Evolutionary conservation across 2,113 vertebrate species (phyloP).

Genomic region (Tapirus terrestris): DNA sequence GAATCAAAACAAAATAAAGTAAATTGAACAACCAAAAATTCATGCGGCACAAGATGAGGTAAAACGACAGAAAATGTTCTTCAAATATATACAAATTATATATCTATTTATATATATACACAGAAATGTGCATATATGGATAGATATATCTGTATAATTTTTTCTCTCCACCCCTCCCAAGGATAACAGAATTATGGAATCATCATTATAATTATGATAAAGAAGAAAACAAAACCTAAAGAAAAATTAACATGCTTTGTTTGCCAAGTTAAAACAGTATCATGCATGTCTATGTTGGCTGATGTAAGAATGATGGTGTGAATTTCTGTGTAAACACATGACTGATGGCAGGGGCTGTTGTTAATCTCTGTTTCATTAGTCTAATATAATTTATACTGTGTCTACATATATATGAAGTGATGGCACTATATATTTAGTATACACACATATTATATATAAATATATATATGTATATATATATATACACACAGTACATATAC

Average conservation of each 20-base stretch:
- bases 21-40: constrained; percentile 96
- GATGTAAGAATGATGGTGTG: constrained; percentile 92
- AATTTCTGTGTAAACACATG: constrained; percentile 97
- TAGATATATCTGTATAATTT: constrained; percentile 89
- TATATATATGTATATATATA: neutral
- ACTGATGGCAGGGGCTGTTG: constrained; percentile 91
- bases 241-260: constrained; percentile 85
- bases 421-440: neutral
- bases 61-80: constrained; percentile 92
- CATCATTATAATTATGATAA: constrained; percentile 82
- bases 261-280: constrained; percentile 83
- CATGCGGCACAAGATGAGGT: constrained; percentile 99
- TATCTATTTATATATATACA: constrained; percentile 85
- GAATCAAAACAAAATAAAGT: constrained; percentile 87
- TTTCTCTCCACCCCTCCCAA: constrained; percentile 85
- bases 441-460: neutral
- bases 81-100: constrained; percentile 87
- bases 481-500: constrained; percentile 53
- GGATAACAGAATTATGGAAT: constrained; percentile 90
- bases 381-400: constrained; percentile 69
- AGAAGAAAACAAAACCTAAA: constrained; percentile 79
- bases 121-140: constrained; percentile 81
- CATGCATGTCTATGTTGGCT: constrained; percentile 89
- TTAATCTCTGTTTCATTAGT: constrained; percentile 87
- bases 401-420: constrained; percentile 51